Conservation (phyloP, 2,888 invertebrate species). For the Punctoribates punctum region DNA sequence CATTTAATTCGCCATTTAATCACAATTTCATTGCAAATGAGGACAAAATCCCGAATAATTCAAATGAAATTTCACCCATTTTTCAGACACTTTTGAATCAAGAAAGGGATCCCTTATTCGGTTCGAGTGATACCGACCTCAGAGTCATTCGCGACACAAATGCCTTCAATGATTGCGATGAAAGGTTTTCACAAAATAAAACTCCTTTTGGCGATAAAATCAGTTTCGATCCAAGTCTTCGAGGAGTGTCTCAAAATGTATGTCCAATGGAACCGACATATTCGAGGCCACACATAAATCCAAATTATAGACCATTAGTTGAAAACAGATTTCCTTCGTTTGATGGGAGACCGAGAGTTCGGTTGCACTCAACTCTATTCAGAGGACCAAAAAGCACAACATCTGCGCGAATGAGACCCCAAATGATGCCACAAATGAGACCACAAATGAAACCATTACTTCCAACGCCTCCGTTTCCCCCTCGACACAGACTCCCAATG, state of each 20-base stretch:
- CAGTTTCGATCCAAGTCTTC: background rate
- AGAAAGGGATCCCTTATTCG: background rate
- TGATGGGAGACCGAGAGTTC: background rate
- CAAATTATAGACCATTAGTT: background rate
- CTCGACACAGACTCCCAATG: background rate
- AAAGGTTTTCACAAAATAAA: background rate
- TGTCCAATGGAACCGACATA: background rate
- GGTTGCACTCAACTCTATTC: background rate
- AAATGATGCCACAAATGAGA: background rate
- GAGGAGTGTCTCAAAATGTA: background rate
- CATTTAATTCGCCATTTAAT: background rate
- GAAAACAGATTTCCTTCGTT: constrained; percentile 4
- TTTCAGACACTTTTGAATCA: background rate
- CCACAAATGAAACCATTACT: constrained; percentile 15
- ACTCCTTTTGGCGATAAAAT: background rate
- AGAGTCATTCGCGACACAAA: background rate
- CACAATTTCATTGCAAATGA: background rate
- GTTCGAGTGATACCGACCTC: constrained; percentile 23
- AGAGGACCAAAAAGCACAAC: background rate
- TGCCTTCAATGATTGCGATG: constrained; percentile 20
- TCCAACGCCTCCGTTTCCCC: constrained; percentile 7
- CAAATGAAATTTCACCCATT: background rate
- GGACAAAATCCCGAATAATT: background rate
- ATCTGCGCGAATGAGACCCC: background rate
- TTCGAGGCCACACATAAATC: background rate